These are phyloP conservation scores for Frankliniella fusca DNA, from an alignment of 2,888 invertebrate species.

Conservation along the genomic window DNA sequence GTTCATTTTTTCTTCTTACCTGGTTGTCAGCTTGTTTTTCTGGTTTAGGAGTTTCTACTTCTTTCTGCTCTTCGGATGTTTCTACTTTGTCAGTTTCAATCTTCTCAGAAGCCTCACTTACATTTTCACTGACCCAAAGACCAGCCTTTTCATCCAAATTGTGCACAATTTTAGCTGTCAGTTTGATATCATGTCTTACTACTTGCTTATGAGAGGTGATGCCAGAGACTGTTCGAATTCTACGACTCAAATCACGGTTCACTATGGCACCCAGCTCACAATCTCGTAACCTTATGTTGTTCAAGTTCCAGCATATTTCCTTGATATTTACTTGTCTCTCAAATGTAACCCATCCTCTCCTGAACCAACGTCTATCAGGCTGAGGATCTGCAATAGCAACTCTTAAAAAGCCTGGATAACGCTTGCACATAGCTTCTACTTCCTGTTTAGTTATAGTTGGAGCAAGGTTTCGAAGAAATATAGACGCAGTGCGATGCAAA, in stretches of 20 bases:
- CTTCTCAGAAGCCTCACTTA: constrained; percentile 33
- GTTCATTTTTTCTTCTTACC: background rate
- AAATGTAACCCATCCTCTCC: constrained; percentile 98
- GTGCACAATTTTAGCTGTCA: constrained; percentile 87
- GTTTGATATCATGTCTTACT: constrained; percentile 84
- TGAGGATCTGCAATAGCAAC: constrained; percentile 96
- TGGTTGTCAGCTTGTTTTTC: background rate
- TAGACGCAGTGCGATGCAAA: constrained; percentile 92
- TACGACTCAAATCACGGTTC: constrained; percentile 90
- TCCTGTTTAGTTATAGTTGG: constrained; percentile 95
- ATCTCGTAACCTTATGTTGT: constrained; percentile 84
- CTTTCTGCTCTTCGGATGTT: constrained; percentile 43
- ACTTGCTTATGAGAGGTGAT: constrained; percentile 84
- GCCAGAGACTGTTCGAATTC: constrained; percentile 88
- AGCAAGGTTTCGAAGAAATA: constrained; percentile 92
- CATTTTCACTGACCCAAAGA: constrained; percentile 59
- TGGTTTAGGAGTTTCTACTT: constrained; percentile 31
- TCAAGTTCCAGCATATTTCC: constrained; percentile 98
- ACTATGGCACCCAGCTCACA: constrained; percentile 93
- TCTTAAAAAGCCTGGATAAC: constrained; percentile 88
- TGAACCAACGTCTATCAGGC: constrained; percentile 91
- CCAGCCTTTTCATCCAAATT: constrained; percentile 80
- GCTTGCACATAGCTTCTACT: constrained; percentile 88
- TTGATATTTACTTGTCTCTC: constrained; percentile 95
- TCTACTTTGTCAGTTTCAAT: constrained; percentile 41